Evolutionary conservation across 2,797 vertebrate genomes (phyloP).

Genomic region (Karalla daura): DNA sequence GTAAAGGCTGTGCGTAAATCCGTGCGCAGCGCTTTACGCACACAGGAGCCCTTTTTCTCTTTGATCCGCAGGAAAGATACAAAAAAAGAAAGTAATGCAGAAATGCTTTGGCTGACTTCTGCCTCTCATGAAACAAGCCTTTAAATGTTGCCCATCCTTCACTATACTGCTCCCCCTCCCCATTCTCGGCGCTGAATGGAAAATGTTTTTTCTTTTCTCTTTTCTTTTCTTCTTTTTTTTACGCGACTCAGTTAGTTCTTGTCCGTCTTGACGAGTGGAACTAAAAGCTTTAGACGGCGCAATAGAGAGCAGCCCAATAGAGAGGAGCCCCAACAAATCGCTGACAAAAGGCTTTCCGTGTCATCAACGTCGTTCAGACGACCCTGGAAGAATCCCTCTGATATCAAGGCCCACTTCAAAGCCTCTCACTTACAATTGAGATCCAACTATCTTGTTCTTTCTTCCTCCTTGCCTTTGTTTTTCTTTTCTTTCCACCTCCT

Average conservation of each 20-base stretch:
- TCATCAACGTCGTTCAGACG: slow-evolving; percentile 98
- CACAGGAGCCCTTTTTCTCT: slow-evolving; percentile 16
- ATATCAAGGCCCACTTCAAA: slow-evolving; percentile 95
- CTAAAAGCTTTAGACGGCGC: slow-evolving; percentile 90
- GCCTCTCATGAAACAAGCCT: slow-evolving; percentile 35
- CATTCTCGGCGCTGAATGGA: slow-evolving; percentile 60
- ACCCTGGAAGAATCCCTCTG: slow-evolving; percentile 95
- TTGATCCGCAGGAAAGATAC: slow-evolving; percentile 33
- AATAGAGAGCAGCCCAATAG: slow-evolving; percentile 92
- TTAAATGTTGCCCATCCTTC: slow-evolving; percentile 53
- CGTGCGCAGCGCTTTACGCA: slow-evolving; percentile 20
- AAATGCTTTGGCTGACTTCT: slow-evolving; percentile 3
- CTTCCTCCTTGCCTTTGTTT: slow-evolving; percentile 1
- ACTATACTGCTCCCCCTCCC: too few relatives aligned
- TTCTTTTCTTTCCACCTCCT: not conserved
- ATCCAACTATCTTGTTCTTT: slow-evolving; percentile 90
- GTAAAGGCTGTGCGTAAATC: slow-evolving; percentile 38
- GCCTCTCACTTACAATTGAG: slow-evolving; percentile 93
- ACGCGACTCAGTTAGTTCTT: slow-evolving; percentile 71
- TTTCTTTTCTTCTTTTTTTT: too few relatives aligned
- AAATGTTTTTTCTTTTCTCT: too few relatives aligned
- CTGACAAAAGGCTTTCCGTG: slow-evolving; percentile 96
- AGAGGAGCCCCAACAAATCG: slow-evolving; percentile 94
- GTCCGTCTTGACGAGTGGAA: slow-evolving; percentile 80
- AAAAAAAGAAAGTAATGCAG: too few relatives aligned